Evolutionary conservation across 2,888 invertebrate genomes (phyloP).

Genomic region (Drosophila monieri): DNA sequence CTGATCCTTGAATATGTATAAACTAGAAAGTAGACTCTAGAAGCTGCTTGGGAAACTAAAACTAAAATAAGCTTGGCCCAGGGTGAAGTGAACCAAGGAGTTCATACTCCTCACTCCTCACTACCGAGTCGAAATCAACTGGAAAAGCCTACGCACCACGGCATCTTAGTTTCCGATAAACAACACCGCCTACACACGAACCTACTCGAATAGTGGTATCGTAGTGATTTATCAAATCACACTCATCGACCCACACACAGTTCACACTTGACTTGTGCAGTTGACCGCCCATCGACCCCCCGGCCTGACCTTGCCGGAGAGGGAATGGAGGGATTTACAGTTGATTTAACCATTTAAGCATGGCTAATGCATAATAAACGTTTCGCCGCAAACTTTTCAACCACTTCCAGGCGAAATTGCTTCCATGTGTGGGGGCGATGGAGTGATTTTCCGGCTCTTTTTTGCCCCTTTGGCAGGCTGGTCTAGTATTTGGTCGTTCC

Average conservation of each 20-base stretch:
- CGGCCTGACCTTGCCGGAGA: conserved; percentile 54
- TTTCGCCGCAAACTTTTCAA: conserved; percentile 65
- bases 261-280: conserved; percentile 52
- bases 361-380: conserved; percentile 77
- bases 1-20: neutral
- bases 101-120: neutral
- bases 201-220: conserved; percentile 14
- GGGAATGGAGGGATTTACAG: conserved; percentile 64
- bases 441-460: conserved; percentile 32
- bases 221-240: conserved; percentile 44
- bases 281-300: conserved; percentile 48
- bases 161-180: conserved; percentile 21
- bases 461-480: conserved; percentile 11
- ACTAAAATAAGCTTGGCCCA: no score
- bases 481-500: conserved; percentile 40
- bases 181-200: conserved; percentile 12
- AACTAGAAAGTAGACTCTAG: neutral
- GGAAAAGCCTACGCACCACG: conserved; percentile 24
- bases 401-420: conserved; percentile 48
- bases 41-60: neutral
- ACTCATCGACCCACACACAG: conserved; percentile 31
- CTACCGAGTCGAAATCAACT: conserved; percentile 2
- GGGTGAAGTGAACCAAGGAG: neutral
- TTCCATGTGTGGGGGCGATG: conserved; percentile 7
- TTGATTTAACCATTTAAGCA: conserved; percentile 72